These are phyloP conservation scores for Pampus argenteus DNA, from an alignment of 2,797 vertebrate genomes.

Conservation along the genomic window DNA sequence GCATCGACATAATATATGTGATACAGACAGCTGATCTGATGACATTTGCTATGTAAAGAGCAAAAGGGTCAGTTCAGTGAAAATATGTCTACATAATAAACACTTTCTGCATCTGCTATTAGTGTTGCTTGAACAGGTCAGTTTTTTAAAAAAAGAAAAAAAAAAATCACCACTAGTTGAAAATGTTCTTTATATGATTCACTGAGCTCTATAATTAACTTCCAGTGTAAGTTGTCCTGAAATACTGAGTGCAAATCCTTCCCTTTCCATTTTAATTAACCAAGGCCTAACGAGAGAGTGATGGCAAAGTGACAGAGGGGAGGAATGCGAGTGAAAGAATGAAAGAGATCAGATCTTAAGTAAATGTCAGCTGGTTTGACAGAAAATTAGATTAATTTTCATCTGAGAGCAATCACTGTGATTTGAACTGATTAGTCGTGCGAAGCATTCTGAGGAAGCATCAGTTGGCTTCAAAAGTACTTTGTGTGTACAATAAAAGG, in stretches of 20 bases:
- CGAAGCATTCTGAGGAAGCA: slow-evolving; percentile 70
- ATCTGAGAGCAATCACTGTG: slow-evolving; percentile 82
- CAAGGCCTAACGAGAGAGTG: slow-evolving; percentile 70
- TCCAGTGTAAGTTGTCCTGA: slow-evolving; percentile 74
- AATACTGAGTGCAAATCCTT: slow-evolving; percentile 81
- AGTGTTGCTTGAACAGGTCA: slow-evolving; percentile 20
- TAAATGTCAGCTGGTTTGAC: slow-evolving; percentile 84
- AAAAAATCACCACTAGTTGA: slow-evolving; percentile 25
- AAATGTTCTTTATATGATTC: slow-evolving; percentile 67
- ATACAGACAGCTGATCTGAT: neutral
- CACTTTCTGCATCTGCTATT: neutral
- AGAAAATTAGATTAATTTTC: slow-evolving; percentile 84
- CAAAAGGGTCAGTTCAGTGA: neutral
- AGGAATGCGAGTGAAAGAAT: slow-evolving; percentile 65
- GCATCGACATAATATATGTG: neutral
- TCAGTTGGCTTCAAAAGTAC: slow-evolving; percentile 59
- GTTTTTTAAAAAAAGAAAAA: neutral
- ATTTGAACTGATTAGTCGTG: slow-evolving; percentile 83
- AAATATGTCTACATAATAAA: neutral
- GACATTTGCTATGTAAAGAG: neutral
- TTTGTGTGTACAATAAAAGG: slow-evolving; percentile 64
- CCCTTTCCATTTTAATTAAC: slow-evolving; percentile 83
- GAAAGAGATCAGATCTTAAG: slow-evolving; percentile 82
- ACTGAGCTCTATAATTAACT: slow-evolving; percentile 73
- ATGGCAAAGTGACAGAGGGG: slow-evolving; percentile 55